Percentiles rank a stretch among this genome's conserved stretches.
Evolutionary conservation across 2,797 vertebrate genomes (phyloP).

Genomic region (Rhinella marina): DNA sequence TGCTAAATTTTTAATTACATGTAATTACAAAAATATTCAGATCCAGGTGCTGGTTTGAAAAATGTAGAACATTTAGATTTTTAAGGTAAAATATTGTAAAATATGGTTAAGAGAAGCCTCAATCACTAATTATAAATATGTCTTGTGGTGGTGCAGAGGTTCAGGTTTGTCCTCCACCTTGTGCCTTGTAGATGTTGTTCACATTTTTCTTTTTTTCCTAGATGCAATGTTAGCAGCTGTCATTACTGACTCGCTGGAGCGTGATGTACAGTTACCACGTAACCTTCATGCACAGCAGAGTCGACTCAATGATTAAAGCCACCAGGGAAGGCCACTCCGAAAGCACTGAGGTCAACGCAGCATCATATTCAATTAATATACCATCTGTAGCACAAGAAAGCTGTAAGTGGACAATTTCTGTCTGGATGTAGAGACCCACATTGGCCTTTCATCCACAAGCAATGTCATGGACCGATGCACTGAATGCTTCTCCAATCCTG

Average conservation of each 20-base stretch:
- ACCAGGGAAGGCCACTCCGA: constrained; percentile 16
- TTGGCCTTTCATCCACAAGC: constrained; percentile 17
- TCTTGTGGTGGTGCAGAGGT: neutral
- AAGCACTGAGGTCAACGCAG: neutral
- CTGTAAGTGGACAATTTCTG: constrained; percentile 12
- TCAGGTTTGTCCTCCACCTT: neutral
- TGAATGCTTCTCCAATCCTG: neutral
- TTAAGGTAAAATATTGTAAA: no score
- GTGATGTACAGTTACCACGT: constrained; percentile 19
- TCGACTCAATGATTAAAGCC: constrained; percentile 30
- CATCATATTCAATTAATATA: neutral
- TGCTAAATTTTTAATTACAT: no score
- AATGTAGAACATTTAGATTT: no score
- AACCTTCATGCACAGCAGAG: constrained; percentile 28
- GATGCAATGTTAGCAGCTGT: neutral
- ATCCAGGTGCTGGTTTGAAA: no score
- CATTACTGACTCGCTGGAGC: neutral
- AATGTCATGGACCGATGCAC: constrained; percentile 18
- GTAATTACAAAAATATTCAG: no score
- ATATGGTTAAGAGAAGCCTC: no score
- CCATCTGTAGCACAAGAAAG: constrained; percentile 19
- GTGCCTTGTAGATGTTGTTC: neutral
- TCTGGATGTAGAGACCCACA: neutral
- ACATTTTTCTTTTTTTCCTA: neutral
- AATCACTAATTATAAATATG: no score